Conservation (phyloP, 2,888 invertebrate species). For the Atherix ibis region DNA sequence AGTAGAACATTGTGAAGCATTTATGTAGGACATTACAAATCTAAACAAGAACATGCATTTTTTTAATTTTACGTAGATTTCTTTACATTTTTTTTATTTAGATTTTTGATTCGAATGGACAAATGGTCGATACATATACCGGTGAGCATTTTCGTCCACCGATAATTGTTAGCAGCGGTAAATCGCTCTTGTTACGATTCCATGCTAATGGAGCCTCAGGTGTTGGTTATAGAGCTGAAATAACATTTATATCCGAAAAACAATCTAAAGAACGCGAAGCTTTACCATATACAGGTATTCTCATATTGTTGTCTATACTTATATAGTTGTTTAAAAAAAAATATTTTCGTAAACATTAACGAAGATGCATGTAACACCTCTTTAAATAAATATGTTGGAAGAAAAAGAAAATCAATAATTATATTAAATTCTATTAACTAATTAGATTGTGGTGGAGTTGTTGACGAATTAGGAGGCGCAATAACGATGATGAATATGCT, state of each 20-base stretch:
- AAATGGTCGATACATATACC: conserved; percentile 45
- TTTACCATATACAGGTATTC: conserved; percentile 28
- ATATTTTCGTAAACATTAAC: too few species aligned
- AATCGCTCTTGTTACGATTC: conserved; percentile 45
- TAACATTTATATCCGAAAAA: conserved; percentile 30
- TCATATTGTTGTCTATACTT: conserved; percentile 6
- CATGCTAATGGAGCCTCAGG: conserved; percentile 54
- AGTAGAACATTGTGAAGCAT: too few species aligned
- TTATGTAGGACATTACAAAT: too few species aligned
- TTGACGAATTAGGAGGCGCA: conserved; percentile 51
- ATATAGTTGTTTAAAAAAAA: background rate
- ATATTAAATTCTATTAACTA: too few species aligned
- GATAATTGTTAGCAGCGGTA: conserved; percentile 45
- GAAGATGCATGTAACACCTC: too few species aligned
- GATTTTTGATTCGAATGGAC: conserved; percentile 53
- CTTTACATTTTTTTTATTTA: conserved; percentile 25
- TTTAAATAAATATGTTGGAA: too few species aligned
- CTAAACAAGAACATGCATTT: too few species aligned
- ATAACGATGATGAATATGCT: conserved; percentile 65
- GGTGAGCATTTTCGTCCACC: conserved; percentile 53
- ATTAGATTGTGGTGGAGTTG: conserved; percentile 53
- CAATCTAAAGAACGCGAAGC: conserved; percentile 26
- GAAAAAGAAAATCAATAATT: too few species aligned
- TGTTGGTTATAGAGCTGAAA: conserved; percentile 47
- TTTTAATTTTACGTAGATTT: too few species aligned